Evolutionary conservation across 1,140 invertebrate genomes (phyloP).

Genomic region (Brachionus rotundiformis): DNA sequence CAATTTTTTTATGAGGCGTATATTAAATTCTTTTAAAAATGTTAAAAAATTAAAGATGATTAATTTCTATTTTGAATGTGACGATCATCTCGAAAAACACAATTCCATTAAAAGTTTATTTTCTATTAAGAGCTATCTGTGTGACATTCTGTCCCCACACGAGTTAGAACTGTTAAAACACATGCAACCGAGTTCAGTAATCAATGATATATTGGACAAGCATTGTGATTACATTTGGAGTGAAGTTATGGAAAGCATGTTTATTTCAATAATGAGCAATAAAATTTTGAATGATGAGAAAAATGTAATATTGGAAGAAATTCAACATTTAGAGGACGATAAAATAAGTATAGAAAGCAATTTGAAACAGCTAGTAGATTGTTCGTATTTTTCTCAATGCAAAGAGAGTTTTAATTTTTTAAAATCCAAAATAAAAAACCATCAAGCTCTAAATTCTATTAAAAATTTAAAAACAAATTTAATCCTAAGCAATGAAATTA

Average conservation of each 20-base stretch:
- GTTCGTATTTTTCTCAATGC: not conserved
- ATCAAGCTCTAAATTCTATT: not conserved
- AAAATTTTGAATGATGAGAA: slow-evolving; percentile 1
- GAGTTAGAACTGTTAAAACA: not conserved
- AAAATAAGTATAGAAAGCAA: not conserved
- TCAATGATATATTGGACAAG: not conserved
- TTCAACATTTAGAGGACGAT: not conserved
- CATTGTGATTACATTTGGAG: slow-evolving; percentile 10
- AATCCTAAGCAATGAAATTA: not conserved
- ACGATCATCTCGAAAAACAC: not conserved
- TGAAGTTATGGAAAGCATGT: not conserved
- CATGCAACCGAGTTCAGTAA: not conserved
- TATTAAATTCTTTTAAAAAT: not conserved
- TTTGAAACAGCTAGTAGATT: slow-evolving; percentile 6
- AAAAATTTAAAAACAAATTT: not conserved
- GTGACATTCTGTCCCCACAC: not conserved
- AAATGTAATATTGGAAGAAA: not conserved
- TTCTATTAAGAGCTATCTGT: not conserved
- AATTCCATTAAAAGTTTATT: not conserved
- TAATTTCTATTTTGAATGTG: not conserved
- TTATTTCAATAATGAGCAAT: not conserved
- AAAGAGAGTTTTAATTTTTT: not conserved
- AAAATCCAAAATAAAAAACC: not conserved
- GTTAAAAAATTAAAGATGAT: not conserved
- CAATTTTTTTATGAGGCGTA: not conserved